Percentiles rank a stretch among this genome's conserved stretches.
Evolutionary conservation across 2,797 vertebrate species (phyloP).

Genomic region (Chaunax sp.): DNA sequence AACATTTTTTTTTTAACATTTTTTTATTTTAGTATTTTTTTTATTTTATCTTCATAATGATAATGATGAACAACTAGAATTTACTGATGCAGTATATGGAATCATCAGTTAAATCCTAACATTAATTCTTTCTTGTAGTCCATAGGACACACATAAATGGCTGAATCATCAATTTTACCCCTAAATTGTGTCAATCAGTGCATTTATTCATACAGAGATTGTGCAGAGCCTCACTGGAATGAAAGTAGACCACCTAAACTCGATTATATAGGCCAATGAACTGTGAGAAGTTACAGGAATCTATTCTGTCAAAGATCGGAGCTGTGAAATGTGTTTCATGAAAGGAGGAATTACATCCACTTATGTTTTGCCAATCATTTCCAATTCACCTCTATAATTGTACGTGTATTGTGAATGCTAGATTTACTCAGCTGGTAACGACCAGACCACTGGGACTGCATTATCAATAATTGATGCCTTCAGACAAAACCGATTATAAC

Average conservation of each 20-base stretch:
- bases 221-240: slow-evolving; percentile 26
- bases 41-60: too few relatives aligned
- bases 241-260: slow-evolving; percentile 45
- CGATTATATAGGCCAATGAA: slow-evolving; percentile 61
- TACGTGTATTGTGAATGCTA: slow-evolving; percentile 11
- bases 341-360: slow-evolving; percentile 27
- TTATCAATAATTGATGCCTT: slow-evolving; percentile 47
- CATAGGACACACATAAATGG: neutral
- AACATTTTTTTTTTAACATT: too few relatives aligned
- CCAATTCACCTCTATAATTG: slow-evolving; percentile 37
- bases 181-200: slow-evolving; percentile 25
- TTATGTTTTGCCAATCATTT: slow-evolving; percentile 46
- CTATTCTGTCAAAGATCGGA: slow-evolving; percentile 51
- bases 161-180: slow-evolving; percentile 1
- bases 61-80: too few relatives aligned
- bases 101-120: neutral
- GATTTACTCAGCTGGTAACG: slow-evolving; percentile 35
- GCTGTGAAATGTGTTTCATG: slow-evolving; percentile 55
- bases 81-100: neutral
- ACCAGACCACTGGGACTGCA: slow-evolving; percentile 27
- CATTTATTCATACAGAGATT: slow-evolving; percentile 19
- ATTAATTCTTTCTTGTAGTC: neutral
- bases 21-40: too few relatives aligned
- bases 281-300: slow-evolving; percentile 51
- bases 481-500: slow-evolving; percentile 41